A percentile compares a stretch with the other conserved stretches of the same genome.
Evolutionary conservation across 2,113 vertebrate genomes (phyloP).

Genomic region (Pedetes capensis): DNA sequence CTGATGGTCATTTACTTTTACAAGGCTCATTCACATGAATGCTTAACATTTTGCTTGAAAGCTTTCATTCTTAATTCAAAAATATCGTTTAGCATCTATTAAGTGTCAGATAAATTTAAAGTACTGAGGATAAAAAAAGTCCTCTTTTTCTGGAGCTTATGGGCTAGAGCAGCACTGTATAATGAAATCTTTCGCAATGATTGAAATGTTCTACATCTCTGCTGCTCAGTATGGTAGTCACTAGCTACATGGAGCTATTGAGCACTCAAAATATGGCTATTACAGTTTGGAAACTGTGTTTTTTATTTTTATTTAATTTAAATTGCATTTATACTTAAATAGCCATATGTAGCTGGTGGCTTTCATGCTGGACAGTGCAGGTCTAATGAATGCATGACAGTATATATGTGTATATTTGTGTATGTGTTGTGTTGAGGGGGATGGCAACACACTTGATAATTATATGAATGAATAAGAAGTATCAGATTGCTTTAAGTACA

Average conservation of each 20-base stretch:
- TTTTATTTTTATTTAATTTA: slow-evolving; percentile 31
- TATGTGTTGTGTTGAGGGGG: neutral
- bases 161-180: neutral
- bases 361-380: neutral
- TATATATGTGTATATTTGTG: neutral
- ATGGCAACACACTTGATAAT: neutral
- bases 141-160: slow-evolving; percentile 11
- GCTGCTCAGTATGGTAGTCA: neutral
- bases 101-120: slow-evolving; percentile 18
- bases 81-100: slow-evolving; percentile 21
- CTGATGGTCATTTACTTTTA: slow-evolving; percentile 7
- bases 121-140: neutral
- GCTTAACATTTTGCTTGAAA: slow-evolving; percentile 11
- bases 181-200: neutral
- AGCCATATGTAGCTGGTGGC: neutral
- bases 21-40: slow-evolving; percentile 31
- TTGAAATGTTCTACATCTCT: neutral
- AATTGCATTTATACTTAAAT: slow-evolving; percentile 45
- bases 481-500: neutral
- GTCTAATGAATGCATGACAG: neutral
- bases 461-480: neutral
- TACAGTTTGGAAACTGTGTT: neutral
- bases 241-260: neutral
- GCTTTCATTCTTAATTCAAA: slow-evolving; percentile 31
- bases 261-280: slow-evolving; percentile 19